These are phyloP conservation scores for Syngnathoides biaculeatus DNA, from an alignment of 2,113 vertebrate genomes.

Conservation along the genomic window DNA sequence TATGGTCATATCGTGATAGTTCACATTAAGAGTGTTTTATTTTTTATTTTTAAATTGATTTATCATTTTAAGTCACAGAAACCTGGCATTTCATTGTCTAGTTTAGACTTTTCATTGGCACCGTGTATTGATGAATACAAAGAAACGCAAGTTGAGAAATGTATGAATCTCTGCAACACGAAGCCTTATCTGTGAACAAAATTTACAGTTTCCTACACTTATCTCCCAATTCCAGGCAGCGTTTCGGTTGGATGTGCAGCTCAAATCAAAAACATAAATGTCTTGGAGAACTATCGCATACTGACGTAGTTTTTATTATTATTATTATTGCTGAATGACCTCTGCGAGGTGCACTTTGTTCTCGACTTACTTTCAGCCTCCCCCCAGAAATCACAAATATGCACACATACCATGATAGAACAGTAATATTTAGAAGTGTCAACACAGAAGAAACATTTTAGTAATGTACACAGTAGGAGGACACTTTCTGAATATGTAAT, in stretches of 20 bases:
- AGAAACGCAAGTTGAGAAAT: too few species aligned
- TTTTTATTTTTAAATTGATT: too few species aligned
- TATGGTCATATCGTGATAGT: too few species aligned
- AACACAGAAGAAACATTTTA: background rate
- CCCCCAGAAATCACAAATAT: background rate
- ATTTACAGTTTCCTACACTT: background rate
- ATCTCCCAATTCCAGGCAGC: background rate
- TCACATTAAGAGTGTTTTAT: too few species aligned
- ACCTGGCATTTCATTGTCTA: too few species aligned
- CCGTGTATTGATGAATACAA: too few species aligned
- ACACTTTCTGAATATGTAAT: background rate
- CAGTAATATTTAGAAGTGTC: background rate
- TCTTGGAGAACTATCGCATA: background rate
- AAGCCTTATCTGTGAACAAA: background rate
- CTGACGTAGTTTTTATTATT: background rate
- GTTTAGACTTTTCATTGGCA: too few species aligned
- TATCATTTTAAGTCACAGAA: too few species aligned
- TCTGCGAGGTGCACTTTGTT: background rate
- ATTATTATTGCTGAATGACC: background rate
- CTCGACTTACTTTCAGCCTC: background rate
- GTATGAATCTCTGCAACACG: background rate
- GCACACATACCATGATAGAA: background rate
- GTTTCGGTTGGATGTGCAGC: background rate
- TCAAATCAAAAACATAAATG: background rate
- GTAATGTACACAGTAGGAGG: background rate